These are phyloP conservation scores for Epizoanthus stellaris DNA, from an alignment of 92 coral and sea anemone species.

Conservation along the genomic window DNA sequence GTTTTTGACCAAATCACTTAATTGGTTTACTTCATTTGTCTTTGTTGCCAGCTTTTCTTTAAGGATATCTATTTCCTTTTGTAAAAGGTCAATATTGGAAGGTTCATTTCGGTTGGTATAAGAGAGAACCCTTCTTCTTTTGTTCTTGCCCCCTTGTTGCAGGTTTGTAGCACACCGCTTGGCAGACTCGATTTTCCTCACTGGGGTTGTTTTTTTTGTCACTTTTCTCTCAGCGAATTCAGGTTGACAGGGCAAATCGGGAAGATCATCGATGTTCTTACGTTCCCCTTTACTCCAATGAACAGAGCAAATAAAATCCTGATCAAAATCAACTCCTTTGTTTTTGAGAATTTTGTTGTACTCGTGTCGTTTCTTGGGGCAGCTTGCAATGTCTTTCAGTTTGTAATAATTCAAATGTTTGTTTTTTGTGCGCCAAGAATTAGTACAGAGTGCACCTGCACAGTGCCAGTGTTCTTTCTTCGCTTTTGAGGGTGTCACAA, in stretches of 20 bases:
- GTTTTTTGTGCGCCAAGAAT: conserved; percentile 64
- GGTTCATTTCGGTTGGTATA: conserved; percentile 33
- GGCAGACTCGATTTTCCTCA: conserved; percentile 43
- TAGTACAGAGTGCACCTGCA: conserved; percentile 57
- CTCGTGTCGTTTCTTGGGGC: conserved; percentile 56
- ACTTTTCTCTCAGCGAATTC: conserved; percentile 40
- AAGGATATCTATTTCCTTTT: conserved; percentile 46
- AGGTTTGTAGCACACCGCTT: conserved; percentile 33
- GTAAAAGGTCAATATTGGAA: conserved; percentile 42
- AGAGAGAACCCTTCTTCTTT: conserved; percentile 47
- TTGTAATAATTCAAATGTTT: conserved; percentile 49
- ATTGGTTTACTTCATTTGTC: conserved; percentile 44
- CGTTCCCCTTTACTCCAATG: conserved; percentile 66
- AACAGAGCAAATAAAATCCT: conserved; percentile 62
- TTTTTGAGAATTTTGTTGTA: conserved; percentile 56
- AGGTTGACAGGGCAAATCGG: conserved; percentile 54
- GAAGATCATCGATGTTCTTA: conserved; percentile 41
- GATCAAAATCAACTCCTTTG: conserved; percentile 53
- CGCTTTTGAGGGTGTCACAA: not conserved
- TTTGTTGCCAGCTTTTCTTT: conserved; percentile 40
- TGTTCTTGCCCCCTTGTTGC: conserved; percentile 12
- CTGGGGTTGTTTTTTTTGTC: conserved; percentile 52
- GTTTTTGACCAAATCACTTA: conserved; percentile 42
- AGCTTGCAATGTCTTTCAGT: conserved; percentile 47
- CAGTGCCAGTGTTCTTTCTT: conserved; percentile 66